A percentile compares a stretch with the other conserved stretches of the same genome.
Evolutionary conservation across 2,113 vertebrate genomes (phyloP).

Genomic region (Nanorana parkeri): DNA sequence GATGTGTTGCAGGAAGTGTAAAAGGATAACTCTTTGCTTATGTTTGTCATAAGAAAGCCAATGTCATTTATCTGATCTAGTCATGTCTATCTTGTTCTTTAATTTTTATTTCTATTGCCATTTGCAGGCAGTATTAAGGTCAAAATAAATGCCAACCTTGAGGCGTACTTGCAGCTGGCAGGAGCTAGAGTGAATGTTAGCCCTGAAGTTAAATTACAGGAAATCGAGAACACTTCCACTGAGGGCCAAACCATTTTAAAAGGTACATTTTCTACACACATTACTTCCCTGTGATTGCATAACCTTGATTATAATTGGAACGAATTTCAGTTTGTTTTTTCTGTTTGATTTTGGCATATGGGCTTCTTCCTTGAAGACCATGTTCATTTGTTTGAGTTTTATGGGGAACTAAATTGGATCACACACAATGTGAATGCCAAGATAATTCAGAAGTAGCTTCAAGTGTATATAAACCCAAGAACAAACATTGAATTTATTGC

Average conservation of each 20-base stretch:
- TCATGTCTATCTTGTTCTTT: background rate
- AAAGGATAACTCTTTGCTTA: background rate
- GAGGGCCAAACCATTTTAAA: conserved; percentile 73
- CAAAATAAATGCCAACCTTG: conserved; percentile 82
- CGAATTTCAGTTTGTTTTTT: too few species aligned
- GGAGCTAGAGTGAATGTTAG: conserved; percentile 81
- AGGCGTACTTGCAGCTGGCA: conserved; percentile 77
- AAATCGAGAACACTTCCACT: conserved; percentile 65
- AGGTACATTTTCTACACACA: conserved; percentile 70
- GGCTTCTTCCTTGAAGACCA: too few species aligned
- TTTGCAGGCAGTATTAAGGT: conserved; percentile 82
- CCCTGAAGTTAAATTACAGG: conserved; percentile 79
- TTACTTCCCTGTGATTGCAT: background rate
- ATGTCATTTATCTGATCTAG: too few species aligned
- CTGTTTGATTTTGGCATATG: too few species aligned
- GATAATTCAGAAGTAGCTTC: too few species aligned
- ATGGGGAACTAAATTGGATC: too few species aligned
- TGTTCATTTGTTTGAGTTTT: too few species aligned
- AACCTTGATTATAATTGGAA: background rate
- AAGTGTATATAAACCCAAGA: too few species aligned
- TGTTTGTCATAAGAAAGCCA: too few species aligned
- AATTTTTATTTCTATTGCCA: background rate
- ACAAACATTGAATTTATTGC: too few species aligned
- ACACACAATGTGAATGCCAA: too few species aligned
- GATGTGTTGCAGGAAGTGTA: background rate